Conservation (phyloP, 2,888 invertebrate genomes). For the Opisthograptis luteolata region DNA sequence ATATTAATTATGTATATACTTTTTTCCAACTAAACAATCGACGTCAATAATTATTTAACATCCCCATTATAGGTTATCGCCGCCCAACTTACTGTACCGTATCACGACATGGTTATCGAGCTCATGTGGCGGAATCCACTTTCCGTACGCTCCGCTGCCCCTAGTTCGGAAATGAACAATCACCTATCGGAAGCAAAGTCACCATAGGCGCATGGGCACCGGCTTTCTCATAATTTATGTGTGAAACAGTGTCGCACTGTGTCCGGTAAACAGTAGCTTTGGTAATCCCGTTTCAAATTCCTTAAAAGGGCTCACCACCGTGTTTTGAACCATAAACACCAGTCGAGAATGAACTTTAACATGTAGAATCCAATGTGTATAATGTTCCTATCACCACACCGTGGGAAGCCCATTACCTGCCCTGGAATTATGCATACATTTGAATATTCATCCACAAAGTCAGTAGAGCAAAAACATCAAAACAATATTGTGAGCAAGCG, state of each 20-base stretch:
- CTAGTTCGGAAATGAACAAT: slow-evolving; percentile 69
- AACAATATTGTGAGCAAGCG: slow-evolving; percentile 51
- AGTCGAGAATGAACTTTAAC: background rate
- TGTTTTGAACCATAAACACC: no score
- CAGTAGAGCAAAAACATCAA: slow-evolving; percentile 72
- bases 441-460: slow-evolving; percentile 62
- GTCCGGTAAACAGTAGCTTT: slow-evolving; percentile 14
- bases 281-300: background rate
- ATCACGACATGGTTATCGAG: slow-evolving; percentile 43
- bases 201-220: slow-evolving; percentile 36
- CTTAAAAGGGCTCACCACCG: no score
- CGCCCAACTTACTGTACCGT: slow-evolving; percentile 37
- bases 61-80: slow-evolving; percentile 9
- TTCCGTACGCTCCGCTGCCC: slow-evolving; percentile 55
- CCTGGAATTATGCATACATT: slow-evolving; percentile 42
- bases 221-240: slow-evolving; percentile 58
- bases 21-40: background rate
- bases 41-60: background rate
- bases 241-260: slow-evolving; percentile 45
- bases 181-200: slow-evolving; percentile 66
- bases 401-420: slow-evolving; percentile 51
- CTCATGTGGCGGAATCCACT: slow-evolving; percentile 54
- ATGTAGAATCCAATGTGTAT: background rate
- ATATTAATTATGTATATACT: no score
- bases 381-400: slow-evolving; percentile 30